Evolutionary conservation across 2,888 invertebrate genomes (phyloP).

Genomic region (Xestia c-nigrum): DNA sequence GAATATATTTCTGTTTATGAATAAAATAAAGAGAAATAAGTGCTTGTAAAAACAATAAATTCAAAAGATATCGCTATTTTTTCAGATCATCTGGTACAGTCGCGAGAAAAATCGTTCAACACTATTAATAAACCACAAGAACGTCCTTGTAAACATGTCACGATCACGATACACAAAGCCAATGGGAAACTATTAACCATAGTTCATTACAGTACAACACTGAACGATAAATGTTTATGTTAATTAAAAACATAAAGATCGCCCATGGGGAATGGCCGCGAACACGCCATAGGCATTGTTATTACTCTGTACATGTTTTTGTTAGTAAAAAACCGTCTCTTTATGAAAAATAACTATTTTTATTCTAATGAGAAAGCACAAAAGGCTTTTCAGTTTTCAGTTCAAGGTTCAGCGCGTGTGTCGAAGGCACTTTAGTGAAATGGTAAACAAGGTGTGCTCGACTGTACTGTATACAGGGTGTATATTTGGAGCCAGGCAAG

Average conservation of each 20-base stretch:
- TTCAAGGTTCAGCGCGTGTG: conserved; percentile 62
- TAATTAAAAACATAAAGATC: conserved; percentile 79
- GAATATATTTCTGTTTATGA: neutral
- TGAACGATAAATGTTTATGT: conserved; percentile 74
- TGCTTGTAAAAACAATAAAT: neutral
- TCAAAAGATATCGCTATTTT: neutral
- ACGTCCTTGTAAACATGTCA: conserved; percentile 53
- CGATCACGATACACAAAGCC: conserved; percentile 57
- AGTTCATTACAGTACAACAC: conserved; percentile 62
- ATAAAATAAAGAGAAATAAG: neutral
- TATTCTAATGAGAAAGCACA: conserved; percentile 61
- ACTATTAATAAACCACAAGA: conserved; percentile 50
- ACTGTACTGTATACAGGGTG: conserved; percentile 48
- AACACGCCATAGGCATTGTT: conserved; percentile 69
- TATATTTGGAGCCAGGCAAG: conserved; percentile 57
- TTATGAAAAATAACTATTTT: conserved; percentile 60
- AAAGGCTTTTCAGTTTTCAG: conserved; percentile 59
- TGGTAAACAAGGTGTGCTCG: conserved; percentile 50
- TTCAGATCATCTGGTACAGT: conserved; percentile 19
- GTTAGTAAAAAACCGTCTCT: conserved; percentile 52
- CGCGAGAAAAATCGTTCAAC: conserved; percentile 39
- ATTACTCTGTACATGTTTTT: conserved; percentile 49
- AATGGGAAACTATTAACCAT: conserved; percentile 56
- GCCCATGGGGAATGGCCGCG: conserved; percentile 64
- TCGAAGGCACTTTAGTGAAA: conserved; percentile 51